Conservation (phyloP, 2,888 invertebrate species). For the Platycheirus rosarum region DNA sequence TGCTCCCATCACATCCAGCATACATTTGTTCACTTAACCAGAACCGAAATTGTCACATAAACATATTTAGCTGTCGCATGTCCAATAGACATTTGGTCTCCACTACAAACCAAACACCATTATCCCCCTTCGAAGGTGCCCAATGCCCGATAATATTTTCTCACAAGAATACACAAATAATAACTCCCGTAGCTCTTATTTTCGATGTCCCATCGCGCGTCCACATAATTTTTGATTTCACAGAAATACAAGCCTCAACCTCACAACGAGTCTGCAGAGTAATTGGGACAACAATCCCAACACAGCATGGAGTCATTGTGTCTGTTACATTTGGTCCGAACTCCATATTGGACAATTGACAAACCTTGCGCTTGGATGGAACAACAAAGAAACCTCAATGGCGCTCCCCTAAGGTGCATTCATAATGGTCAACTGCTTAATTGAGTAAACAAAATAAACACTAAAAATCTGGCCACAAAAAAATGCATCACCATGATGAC, state of each 20-base stretch:
- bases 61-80: conserved; percentile 60
- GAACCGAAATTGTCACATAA: conserved; percentile 64
- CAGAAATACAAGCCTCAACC: conserved; percentile 40
- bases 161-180: conserved; percentile 36
- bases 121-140: conserved; percentile 9
- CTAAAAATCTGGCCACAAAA: conserved; percentile 38
- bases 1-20: background rate
- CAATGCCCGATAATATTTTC: conserved; percentile 43
- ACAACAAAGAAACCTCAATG: conserved; percentile 63
- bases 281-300: conserved; percentile 55
- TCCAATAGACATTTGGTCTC: conserved; percentile 68
- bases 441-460: conserved; percentile 62
- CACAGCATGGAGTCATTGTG: conserved; percentile 70
- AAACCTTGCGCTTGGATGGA: conserved; percentile 29
- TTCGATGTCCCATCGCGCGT: conserved; percentile 67
- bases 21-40: conserved; percentile 37
- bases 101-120: conserved; percentile 6
- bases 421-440: conserved; percentile 64
- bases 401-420: conserved; percentile 57
- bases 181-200: conserved; percentile 65
- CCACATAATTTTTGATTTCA: conserved; percentile 50
- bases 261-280: conserved; percentile 51
- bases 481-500: conserved; percentile 24
- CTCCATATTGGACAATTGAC: conserved; percentile 48
- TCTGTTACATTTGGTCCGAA: conserved; percentile 52